phyloP scores from a whole-genome alignment of 2,113 vertebrate genomes.

The Amia ocellicauda region DNA sequence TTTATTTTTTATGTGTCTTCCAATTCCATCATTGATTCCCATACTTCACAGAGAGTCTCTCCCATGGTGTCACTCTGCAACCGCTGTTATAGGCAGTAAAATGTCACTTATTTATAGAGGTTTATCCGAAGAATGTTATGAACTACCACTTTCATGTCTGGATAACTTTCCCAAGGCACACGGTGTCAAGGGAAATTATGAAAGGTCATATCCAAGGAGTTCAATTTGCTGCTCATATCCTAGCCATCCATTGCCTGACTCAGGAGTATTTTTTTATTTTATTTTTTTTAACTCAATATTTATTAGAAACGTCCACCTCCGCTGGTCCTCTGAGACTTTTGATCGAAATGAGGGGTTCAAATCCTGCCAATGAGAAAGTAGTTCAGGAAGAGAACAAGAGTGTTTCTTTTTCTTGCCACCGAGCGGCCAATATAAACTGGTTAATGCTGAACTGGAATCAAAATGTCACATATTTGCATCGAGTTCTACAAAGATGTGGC shows the following conservation, averaged over 20 bases:
- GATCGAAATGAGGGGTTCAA: neutral
- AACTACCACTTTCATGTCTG: neutral
- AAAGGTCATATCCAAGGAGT: neutral
- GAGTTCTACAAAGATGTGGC: too few relatives aligned
- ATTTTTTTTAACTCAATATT: neutral
- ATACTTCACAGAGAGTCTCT: constrained; percentile 26
- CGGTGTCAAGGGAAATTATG: neutral
- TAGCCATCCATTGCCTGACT: neutral
- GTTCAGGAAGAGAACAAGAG: too few relatives aligned
- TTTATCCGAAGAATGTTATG: neutral
- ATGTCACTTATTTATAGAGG: constrained; percentile 7
- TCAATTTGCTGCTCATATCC: neutral
- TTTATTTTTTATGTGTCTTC: too few relatives aligned
- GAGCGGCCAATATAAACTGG: too few relatives aligned
- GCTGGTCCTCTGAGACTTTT: neutral
- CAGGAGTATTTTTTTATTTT: too few relatives aligned
- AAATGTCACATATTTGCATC: too few relatives aligned
- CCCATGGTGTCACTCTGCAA: neutral
- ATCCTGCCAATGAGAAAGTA: too few relatives aligned
- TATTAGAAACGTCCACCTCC: neutral
- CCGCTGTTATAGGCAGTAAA: neutral
- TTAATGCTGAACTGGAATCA: too few relatives aligned
- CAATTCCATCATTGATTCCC: constrained; percentile 25
- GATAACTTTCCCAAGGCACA: neutral
- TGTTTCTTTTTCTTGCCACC: too few relatives aligned